These are phyloP conservation scores for Pheosia gnoma DNA, from an alignment of 2,888 invertebrate species.

Conservation along the genomic window DNA sequence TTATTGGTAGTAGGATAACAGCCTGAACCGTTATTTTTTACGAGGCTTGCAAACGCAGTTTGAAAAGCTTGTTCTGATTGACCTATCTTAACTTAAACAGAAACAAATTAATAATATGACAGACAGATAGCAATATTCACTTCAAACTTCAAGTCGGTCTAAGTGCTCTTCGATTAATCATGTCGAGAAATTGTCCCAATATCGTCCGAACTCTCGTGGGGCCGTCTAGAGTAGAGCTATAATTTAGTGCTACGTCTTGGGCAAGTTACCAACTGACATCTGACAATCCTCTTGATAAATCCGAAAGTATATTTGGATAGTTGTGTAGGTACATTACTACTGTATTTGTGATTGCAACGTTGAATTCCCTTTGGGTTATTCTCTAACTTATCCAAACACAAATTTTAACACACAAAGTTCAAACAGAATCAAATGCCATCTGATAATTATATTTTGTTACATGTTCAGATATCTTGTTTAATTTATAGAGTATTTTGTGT, in stretches of 20 bases:
- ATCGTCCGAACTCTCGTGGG: slow-evolving; percentile 1
- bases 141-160: slow-evolving; percentile 2
- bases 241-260: slow-evolving; percentile 4
- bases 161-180: slow-evolving; percentile 6
- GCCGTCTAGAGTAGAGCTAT: background rate
- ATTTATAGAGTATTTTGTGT: no score
- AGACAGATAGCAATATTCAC: background rate
- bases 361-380: background rate
- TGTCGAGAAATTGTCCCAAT: slow-evolving; percentile 7
- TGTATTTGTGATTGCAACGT: background rate
- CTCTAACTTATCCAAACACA: no score
- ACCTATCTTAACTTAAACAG: background rate
- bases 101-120: slow-evolving; percentile 3
- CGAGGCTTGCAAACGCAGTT: no score
- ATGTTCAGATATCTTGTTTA: no score
- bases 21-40: no score
- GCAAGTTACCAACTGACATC: slow-evolving; percentile 5
- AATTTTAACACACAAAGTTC: no score
- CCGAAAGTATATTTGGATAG: slow-evolving; percentile 2
- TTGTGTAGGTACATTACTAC: background rate
- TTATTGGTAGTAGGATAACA: no score
- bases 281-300: slow-evolving; percentile 4
- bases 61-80: no score
- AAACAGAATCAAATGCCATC: no score
- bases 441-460: no score